Evolutionary conservation across 2,888 invertebrate genomes (phyloP).

Genomic region (Myopa testacea): DNA sequence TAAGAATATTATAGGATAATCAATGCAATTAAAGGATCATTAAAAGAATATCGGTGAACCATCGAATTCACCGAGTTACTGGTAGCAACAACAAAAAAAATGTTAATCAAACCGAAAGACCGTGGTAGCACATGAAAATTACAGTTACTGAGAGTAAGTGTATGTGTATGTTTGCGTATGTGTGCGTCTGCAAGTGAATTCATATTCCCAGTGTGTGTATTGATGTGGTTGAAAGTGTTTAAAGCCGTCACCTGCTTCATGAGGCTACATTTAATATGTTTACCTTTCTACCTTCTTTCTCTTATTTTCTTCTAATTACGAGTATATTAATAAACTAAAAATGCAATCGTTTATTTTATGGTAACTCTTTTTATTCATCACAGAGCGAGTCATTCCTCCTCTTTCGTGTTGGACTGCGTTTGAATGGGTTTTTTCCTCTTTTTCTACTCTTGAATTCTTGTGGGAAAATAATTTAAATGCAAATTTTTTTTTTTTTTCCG

Average conservation of each 20-base stretch:
- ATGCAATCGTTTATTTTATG: background rate
- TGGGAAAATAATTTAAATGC: conserved; percentile 14
- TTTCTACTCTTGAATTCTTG: background rate
- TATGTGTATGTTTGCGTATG: background rate
- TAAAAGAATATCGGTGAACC: background rate
- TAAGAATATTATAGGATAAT: background rate
- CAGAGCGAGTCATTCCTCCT: background rate
- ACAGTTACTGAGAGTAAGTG: background rate
- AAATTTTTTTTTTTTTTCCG: conserved; percentile 17
- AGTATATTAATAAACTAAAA: background rate
- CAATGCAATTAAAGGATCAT: background rate
- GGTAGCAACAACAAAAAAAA: background rate
- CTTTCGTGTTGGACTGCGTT: background rate
- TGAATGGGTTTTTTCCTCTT: background rate
- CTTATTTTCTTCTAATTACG: background rate
- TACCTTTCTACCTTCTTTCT: background rate
- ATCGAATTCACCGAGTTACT: background rate
- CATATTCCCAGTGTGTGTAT: background rate
- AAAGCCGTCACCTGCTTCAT: too few species aligned
- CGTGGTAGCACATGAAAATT: background rate
- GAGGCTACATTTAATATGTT: too few species aligned
- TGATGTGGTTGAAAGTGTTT: too few species aligned
- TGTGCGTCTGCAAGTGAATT: background rate
- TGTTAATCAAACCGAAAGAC: background rate
- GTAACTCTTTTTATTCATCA: too few species aligned